Base-by-base conservation (phyloP, 1,140 invertebrate genomes). In the Lasioglossum baleicum region DNA sequence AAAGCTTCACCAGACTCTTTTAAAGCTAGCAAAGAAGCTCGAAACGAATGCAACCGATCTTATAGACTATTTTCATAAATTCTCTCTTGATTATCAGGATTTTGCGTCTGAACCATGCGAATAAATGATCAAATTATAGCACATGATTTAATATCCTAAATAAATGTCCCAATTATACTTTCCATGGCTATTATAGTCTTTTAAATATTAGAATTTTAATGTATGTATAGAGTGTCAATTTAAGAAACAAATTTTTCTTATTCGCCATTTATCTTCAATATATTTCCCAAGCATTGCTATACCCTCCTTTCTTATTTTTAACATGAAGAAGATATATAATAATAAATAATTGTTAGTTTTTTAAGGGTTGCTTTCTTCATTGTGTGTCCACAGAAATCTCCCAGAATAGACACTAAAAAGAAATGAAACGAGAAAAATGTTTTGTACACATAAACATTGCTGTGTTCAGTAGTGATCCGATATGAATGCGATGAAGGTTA, bases 1-100 rank as follows among this genome's bases (percentile, higher is more conserved):
- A n/a, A 75, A 66, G 44, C 13, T 86, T 17, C 58, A 74, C 31
- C 11, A 17, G 10, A 44, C 17, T 44, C 35, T 86, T 2, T 2
- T 20, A 7, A 73, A 77, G 68, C 31, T 42, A 20, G 81, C 44
- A 7, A 42, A 4, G 1, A 75, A 76, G 7, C 4, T 31, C 0
- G 72, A 81, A 40, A 81, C 70, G 2, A 86, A 86, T 76, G 31
- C 83, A 40, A 20, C 31, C 0, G 13, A 8, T 0, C 42, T 74
- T 0, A 44, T 51, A 2, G 64, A 84, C 10, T 70, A 53, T 13
- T 58, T 83, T 15, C 10, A 10, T 11, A 76, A 75, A 22, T 66
- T 80, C 0, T 66, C 58, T 6, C n/a, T 67, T 0, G 64, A 69
- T 15, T 80, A 85, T 56, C 22, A 48, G 20, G 48, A 77, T 35